A percentile compares a stretch with the other conserved stretches of the same genome.
phyloP scores from a whole-genome alignment of 2,888 invertebrate species.

The Drosophila antonietae region DNA sequence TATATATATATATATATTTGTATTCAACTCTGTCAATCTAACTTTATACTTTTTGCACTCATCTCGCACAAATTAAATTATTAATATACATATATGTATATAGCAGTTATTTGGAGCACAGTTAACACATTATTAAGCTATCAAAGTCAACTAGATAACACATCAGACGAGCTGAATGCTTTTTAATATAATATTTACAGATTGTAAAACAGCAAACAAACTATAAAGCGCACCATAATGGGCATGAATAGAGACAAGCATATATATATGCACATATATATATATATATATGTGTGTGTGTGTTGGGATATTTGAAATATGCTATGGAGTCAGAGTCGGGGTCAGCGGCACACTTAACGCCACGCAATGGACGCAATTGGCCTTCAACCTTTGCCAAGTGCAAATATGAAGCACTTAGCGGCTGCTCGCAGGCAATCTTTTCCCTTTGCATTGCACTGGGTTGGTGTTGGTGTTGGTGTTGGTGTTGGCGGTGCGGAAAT shows the following conservation, averaged over 20 bases:
- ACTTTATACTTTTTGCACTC: neutral
- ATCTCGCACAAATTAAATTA: neutral
- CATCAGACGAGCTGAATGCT: neutral
- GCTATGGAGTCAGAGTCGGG: neutral
- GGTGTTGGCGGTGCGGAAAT: slow-evolving; percentile 54
- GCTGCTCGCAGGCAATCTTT: slow-evolving; percentile 7
- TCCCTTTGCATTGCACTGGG: neutral
- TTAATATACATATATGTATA: neutral
- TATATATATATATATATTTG: too few species aligned
- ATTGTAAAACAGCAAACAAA: slow-evolving; percentile 8
- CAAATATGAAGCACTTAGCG: slow-evolving; percentile 35
- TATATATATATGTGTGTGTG: neutral
- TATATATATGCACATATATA: neutral
- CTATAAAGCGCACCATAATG: neutral
- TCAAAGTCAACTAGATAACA: slow-evolving; percentile 2
- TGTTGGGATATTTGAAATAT: neutral
- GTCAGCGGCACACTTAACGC: neutral
- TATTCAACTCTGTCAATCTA: neutral
- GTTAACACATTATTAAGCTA: neutral
- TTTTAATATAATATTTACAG: slow-evolving; percentile 9
- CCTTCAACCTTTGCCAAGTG: slow-evolving; percentile 34
- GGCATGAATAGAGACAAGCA: neutral
- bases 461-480: neutral
- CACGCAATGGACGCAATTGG: neutral
- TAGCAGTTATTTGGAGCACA: neutral